Base-by-base conservation (phyloP, 2,888 invertebrate species). In the Gastracanthus pulcherrimus region DNA sequence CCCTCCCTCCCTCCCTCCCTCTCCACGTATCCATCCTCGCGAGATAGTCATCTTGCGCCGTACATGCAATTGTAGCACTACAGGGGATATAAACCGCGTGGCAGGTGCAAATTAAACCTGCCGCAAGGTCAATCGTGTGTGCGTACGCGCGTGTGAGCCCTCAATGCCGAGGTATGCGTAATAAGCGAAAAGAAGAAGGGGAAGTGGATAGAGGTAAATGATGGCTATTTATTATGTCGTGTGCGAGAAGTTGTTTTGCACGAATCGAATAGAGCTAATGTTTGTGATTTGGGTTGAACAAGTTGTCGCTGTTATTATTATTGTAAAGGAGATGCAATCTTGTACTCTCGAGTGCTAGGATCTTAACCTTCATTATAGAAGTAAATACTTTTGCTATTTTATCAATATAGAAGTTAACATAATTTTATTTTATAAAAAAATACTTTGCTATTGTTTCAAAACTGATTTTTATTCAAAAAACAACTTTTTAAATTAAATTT, bases 61-160 rank as follows among this genome's bases (percentile, higher is more conserved):
- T n/a, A n/a, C n/a, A n/a, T n/a, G 69, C 29, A 29, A 66, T 66
- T 51, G 51, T 51, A 55, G 9, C 5, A 45, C n/a, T n/a, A 26
- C 9, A 5, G 38, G 16, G 9, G 4, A 66, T 64, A 48, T 55
- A 67, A 36, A 11, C 26, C 48, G 45, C 3, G 58, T 66, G 69
- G 36, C 48, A 76, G 76, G 60, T 76, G 77, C 45, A 69, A 77
- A 77, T 77, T 77, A 77, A 58, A 76, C 36, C 36, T 34, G n/a
- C n/a, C n/a, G 77, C 70, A 60, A 70, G 69, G 55, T 51, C 64
- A 41, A 19, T 55, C 34, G 72, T 6, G 16, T 19, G 16, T 38
- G 58, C 9, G 23, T 36, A 13, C 38, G 13, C 26, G 31, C 41
- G 36, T 34, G 4, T 19, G 58, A 62, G 62, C 31, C n/a, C 31